A percentile compares a stretch with the other conserved stretches of the same genome.
These are phyloP conservation scores for Amblyjoppa fuscipennis DNA, from an alignment of 2,888 invertebrate genomes.

Conservation along the genomic window DNA sequence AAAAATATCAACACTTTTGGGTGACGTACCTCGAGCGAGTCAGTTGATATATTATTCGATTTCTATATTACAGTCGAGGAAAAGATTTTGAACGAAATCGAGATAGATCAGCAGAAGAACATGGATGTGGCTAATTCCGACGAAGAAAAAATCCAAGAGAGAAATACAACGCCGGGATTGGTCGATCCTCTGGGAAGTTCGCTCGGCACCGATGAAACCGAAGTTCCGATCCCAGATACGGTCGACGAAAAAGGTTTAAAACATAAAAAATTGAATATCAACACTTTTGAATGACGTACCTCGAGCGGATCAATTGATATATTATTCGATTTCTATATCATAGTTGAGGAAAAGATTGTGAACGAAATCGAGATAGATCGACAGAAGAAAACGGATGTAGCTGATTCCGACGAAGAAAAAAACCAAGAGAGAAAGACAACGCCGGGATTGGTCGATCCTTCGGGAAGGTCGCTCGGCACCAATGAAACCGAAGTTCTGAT, in stretches of 20 bases:
- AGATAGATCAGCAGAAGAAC: too few relatives aligned
- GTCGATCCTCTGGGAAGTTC: neutral
- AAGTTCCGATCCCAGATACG: neutral
- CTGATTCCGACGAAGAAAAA: too few relatives aligned
- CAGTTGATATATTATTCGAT: neutral
- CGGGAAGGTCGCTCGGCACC: neutral
- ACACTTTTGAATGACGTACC: neutral
- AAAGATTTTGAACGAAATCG: too few relatives aligned
- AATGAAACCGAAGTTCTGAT: neutral
- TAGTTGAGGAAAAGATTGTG: too few relatives aligned
- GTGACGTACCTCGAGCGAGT: neutral
- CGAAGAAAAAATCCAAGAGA: neutral
- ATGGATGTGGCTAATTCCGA: too few relatives aligned
- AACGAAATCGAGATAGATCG: too few relatives aligned
- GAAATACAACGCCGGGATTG: neutral
- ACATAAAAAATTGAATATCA: neutral
- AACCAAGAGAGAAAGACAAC: neutral
- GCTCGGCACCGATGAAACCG: neutral
- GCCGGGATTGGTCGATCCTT: neutral
- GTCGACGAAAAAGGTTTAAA: neutral
- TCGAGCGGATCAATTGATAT: neutral
- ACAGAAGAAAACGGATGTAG: too few relatives aligned
- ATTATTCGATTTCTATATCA: neutral
- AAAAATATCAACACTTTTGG: neutral
- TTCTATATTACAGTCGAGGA: neutral